These are phyloP conservation scores for Fregetta grallaria DNA, from an alignment of 2,113 vertebrate species.

Conservation along the genomic window DNA sequence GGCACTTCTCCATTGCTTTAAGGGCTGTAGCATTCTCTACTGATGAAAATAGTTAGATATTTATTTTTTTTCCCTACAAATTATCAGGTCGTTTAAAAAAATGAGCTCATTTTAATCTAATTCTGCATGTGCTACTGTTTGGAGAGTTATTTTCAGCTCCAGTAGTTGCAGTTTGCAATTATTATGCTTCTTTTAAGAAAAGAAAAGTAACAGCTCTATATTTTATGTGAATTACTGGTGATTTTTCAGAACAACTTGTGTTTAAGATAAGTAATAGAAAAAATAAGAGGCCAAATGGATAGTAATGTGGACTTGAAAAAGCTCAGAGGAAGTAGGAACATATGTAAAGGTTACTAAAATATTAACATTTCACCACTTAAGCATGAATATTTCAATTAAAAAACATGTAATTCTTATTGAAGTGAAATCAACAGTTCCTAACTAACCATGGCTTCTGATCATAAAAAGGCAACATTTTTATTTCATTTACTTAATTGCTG, in stretches of 20 bases:
- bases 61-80: conserved; percentile 55
- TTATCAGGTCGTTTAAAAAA: conserved; percentile 76
- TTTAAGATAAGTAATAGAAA: conserved; percentile 48
- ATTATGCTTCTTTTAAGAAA: conserved; percentile 70
- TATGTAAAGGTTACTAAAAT: background rate
- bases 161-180: conserved; percentile 71
- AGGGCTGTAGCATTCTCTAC: conserved; percentile 12
- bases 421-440: background rate
- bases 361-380: background rate
- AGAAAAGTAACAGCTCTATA: conserved; percentile 62
- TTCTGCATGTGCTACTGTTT: conserved; percentile 71
- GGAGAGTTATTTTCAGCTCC: conserved; percentile 77
- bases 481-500: background rate
- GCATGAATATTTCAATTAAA: background rate
- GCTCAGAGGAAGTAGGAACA: background rate
- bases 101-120: conserved; percentile 76
- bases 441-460: background rate
- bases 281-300: background rate
- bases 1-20: background rate
- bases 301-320: background rate
- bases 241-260: conserved; percentile 56
- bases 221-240: conserved; percentile 61
- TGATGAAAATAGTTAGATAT: conserved; percentile 61
- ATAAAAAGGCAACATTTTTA: background rate
- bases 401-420: background rate